Evolutionary conservation across 1,140 invertebrate genomes (phyloP).

Genomic region (Coptotermes formosanus): DNA sequence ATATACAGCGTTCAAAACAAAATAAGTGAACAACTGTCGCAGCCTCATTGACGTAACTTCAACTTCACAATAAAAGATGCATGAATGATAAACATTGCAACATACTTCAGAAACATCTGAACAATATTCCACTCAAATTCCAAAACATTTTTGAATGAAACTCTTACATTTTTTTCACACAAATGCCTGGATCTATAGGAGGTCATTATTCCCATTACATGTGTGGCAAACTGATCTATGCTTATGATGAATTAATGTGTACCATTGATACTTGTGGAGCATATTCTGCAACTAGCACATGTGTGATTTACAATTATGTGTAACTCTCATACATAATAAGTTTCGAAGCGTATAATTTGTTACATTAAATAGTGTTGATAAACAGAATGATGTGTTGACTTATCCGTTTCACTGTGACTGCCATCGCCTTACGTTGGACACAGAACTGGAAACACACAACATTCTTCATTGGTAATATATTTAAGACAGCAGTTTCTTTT

Average conservation of each 20-base stretch:
- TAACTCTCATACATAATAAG: conserved; percentile 4
- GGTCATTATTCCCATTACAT: not conserved
- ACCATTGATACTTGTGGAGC: not conserved
- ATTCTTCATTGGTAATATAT: not conserved
- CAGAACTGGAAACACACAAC: not conserved
- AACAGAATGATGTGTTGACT: not conserved
- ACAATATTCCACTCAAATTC: not conserved
- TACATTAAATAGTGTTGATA: not conserved
- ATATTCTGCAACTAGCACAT: not conserved
- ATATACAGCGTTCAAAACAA: too few species aligned
- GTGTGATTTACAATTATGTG: not conserved
- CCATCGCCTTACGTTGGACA: not conserved
- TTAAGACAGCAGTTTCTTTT: too few species aligned
- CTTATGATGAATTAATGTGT: not conserved
- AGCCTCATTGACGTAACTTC: too few species aligned
- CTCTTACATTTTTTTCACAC: not conserved
- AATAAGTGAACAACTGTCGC: too few species aligned
- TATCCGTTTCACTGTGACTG: not conserved
- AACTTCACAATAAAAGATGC: too few species aligned
- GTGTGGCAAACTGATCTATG: not conserved
- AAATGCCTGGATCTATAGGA: not conserved
- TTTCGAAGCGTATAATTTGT: not conserved
- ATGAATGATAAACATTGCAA: too few species aligned
- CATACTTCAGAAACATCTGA: not conserved
- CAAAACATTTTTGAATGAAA: not conserved